Conservation (phyloP, 2,113 vertebrate species). For the Anarhynchus alexandrinus region DNA sequence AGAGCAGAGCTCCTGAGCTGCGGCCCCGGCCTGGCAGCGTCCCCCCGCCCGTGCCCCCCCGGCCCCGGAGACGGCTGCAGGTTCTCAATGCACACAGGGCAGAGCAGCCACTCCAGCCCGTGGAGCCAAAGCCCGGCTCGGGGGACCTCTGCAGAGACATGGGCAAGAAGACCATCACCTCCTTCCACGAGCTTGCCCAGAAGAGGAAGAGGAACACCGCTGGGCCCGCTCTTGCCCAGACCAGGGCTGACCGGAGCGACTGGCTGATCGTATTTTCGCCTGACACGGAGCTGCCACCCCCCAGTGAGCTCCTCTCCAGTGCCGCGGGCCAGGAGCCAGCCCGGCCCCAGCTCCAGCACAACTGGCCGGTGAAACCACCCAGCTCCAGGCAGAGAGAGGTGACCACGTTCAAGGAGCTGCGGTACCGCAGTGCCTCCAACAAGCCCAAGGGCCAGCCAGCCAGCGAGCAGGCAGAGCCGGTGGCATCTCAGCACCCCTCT, state of each 20-base stretch:
- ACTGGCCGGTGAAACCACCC: slow-evolving; percentile 39
- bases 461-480: slow-evolving; percentile 56
- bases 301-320: slow-evolving; percentile 32
- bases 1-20: not conserved
- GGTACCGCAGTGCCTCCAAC: slow-evolving; percentile 72
- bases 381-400: slow-evolving; percentile 73
- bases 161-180: slow-evolving; percentile 75
- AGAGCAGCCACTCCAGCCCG: not conserved
- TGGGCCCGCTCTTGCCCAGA: slow-evolving; percentile 50
- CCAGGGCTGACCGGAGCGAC: slow-evolving; percentile 84
- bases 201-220: slow-evolving; percentile 74
- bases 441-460: slow-evolving; percentile 68
- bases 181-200: slow-evolving; percentile 89
- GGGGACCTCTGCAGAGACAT: not conserved
- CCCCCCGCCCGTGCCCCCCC: slow-evolving; percentile 28
- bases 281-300: slow-evolving; percentile 78
- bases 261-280: slow-evolving; percentile 96
- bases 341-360: slow-evolving; percentile 79
- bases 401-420: slow-evolving; percentile 92
- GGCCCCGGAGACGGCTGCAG: slow-evolving; percentile 31
- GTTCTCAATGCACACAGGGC: not conserved
- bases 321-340: not conserved
- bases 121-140: accelerated
- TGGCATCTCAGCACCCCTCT: accelerated
- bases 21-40: not conserved